Percentiles rank a stretch among this genome's conserved stretches.
phyloP scores from a whole-genome alignment of 2,113 vertebrate species.

The Cygnus atratus region DNA sequence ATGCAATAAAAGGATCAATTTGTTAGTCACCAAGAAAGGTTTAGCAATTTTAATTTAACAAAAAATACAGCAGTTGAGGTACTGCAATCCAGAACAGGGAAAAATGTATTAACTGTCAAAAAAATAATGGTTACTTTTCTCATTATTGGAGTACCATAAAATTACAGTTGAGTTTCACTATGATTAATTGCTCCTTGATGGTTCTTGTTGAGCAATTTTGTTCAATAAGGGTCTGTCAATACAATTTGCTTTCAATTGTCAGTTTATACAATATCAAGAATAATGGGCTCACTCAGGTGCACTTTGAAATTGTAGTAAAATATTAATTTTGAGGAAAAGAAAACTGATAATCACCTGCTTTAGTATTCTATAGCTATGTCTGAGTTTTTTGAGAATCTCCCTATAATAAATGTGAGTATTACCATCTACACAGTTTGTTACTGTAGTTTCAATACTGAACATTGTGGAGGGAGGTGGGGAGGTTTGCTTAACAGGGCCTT shows the following conservation, averaged over 20 bases:
- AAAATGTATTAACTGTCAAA: neutral
- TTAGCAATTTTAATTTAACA: neutral
- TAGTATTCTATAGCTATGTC: neutral
- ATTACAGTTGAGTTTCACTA: constrained; percentile 36
- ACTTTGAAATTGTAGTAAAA: constrained; percentile 42
- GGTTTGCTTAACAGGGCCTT: neutral
- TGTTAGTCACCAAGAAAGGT: neutral
- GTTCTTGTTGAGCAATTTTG: constrained; percentile 30
- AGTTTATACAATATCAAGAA: constrained; percentile 33
- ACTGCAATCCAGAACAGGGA: neutral
- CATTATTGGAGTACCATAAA: neutral
- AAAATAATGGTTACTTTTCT: neutral
- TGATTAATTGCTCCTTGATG: constrained; percentile 37
- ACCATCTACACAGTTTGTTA: neutral
- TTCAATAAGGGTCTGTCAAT: constrained; percentile 44
- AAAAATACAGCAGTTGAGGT: neutral
- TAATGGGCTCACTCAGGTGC: constrained; percentile 20
- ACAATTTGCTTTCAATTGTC: constrained; percentile 50
- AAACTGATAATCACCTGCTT: constrained; percentile 21
- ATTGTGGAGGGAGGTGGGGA: neutral
- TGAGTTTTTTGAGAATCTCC: neutral
- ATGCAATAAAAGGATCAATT: neutral
- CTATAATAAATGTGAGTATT: neutral
- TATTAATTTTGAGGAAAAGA: constrained; percentile 17
- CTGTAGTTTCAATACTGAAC: neutral